Base-by-base conservation (phyloP, 1,140 invertebrate species). In the Drusus annulatus region DNA sequence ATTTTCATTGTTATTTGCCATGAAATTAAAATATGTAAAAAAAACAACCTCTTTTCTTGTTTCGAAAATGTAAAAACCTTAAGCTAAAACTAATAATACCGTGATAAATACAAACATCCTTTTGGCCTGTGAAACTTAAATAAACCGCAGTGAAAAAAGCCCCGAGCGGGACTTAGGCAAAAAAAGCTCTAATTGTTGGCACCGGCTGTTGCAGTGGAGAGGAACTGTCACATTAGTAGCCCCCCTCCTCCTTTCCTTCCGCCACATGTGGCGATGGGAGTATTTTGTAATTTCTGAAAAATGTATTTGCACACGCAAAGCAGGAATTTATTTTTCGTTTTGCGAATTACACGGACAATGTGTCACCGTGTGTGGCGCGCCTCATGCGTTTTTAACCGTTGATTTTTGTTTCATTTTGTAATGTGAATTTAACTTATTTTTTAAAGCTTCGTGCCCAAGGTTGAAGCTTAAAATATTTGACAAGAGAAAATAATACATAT, bases 161-260 rank as follows among this genome's bases (percentile, higher is more conserved):
- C 58, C 60, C 23, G 51, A 8, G 69, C 58, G 23, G 21, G 68
- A 76, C 54, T 78, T 73, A 73, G 36, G 75, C 74, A 81, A 81
- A 81, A 81, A 81, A 60, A 71, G 78, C 68, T 58, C 76, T 81
- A 81, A 81, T 81, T 81, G 80, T 81, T 81, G 69, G 76, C 80
- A 73, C 76, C 75, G 76, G 78, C 80, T 76, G 68, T 45, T 81
- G 76, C 76, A 71, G 45, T 17, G 17, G 68, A 52, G 68, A 52
- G 36, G 45, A 17, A 31, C 45, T 71, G 68, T 71, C 68, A 50
- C 45, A 54, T 71, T 71, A 71, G 36, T 21, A 81, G 76, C 80
- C 75, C 73, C 75, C 28, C 21, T 50, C 2, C 58, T 13, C 73
- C 28, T 16, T 58, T 45, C 36, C 10, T 45, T 45, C 36, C 36